A percentile compares a stretch with the other conserved stretches of the same genome.
These are phyloP conservation scores for Callosobruchus maculatus DNA, from an alignment of 2,888 invertebrate genomes.

Conservation along the genomic window DNA sequence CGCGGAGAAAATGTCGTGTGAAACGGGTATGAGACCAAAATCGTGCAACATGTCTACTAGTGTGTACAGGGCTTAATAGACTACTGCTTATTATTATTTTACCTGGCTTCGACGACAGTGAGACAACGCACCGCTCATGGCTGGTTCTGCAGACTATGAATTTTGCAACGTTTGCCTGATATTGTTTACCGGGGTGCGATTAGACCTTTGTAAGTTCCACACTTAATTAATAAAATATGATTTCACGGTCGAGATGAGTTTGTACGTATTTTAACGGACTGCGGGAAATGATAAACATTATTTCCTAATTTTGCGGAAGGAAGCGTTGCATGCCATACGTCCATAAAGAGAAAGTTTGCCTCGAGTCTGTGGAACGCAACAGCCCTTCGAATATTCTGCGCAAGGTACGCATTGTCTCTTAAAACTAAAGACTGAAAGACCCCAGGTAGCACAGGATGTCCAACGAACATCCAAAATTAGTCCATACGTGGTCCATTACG, in stretches of 20 bases:
- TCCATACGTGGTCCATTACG: too few species aligned
- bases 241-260: background rate
- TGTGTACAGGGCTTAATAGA: too few species aligned
- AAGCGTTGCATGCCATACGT: background rate
- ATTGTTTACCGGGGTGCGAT: background rate
- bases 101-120: background rate
- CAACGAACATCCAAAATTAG: too few species aligned
- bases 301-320: background rate
- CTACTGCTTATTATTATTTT: too few species aligned
- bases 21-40: too few species aligned
- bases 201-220: background rate
- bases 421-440: too few species aligned
- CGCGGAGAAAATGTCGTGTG: too few species aligned
- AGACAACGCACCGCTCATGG: background rate
- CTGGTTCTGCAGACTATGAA: background rate
- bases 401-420: too few species aligned
- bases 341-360: background rate
- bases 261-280: background rate
- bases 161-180: background rate
- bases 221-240: background rate
- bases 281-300: background rate
- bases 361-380: background rate
- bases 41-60: too few species aligned
- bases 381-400: too few species aligned
- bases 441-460: too few species aligned